A percentile compares a stretch with the other conserved stretches of the same genome.
phyloP scores from a whole-genome alignment of 2,888 invertebrate genomes.

The Pocota personata region DNA sequence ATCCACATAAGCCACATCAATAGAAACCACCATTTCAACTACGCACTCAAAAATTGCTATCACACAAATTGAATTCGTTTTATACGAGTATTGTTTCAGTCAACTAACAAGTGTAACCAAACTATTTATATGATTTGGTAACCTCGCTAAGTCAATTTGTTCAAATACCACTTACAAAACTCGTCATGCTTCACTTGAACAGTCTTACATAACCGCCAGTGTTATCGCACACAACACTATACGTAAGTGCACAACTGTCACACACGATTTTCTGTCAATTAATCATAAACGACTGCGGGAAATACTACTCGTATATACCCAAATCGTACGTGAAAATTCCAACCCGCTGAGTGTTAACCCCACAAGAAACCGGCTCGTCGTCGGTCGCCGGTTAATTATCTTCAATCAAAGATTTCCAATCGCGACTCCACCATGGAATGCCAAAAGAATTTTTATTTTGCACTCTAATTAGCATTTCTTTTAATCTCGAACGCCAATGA shows the following conservation, averaged over 20 bases:
- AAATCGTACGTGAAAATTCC: slow-evolving; percentile 44
- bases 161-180: slow-evolving; percentile 22
- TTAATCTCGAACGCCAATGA: slow-evolving; percentile 9
- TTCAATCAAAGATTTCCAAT: slow-evolving; percentile 1
- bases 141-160: slow-evolving; percentile 20
- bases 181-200: slow-evolving; percentile 25
- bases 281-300: slow-evolving; percentile 40
- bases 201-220: slow-evolving; percentile 8
- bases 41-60: slow-evolving; percentile 4
- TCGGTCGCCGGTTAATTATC: not conserved
- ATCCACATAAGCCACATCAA: not conserved
- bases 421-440: not conserved
- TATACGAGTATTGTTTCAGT: not conserved
- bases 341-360: not conserved
- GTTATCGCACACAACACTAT: not conserved
- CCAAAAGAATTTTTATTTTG: not conserved
- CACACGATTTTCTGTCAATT: slow-evolving; percentile 49
- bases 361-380: not conserved
- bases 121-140: slow-evolving; percentile 16
- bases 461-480: slow-evolving; percentile 27
- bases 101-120: slow-evolving; percentile 14
- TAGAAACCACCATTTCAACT: slow-evolving; percentile 6
- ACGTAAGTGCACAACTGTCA: slow-evolving; percentile 49
- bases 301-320: not conserved
- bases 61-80: no score